Evolutionary conservation across 2,797 vertebrate species (phyloP).

Genomic region (Etheostoma nigrum): DNA sequence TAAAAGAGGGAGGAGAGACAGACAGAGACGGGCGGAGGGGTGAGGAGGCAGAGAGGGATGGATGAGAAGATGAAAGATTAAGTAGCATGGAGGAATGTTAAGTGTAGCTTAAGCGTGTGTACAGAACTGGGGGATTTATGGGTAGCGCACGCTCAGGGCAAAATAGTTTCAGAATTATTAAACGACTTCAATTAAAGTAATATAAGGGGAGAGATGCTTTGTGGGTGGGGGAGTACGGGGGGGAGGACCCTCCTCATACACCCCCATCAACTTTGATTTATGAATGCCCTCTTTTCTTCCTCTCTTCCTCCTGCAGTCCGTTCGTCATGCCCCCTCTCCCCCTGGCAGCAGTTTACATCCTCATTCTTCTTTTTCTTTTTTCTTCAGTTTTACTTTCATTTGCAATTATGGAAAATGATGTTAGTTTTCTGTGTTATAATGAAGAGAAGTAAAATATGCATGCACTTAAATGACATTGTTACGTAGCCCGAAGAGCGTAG

Average conservation of each 20-base stretch:
- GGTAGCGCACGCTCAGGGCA: constrained; percentile 78
- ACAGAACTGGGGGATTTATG: constrained; percentile 82
- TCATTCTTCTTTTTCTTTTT: constrained; percentile 1
- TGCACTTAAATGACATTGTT: constrained; percentile 43
- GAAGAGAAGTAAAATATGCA: constrained; percentile 19
- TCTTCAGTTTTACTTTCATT: constrained; percentile 44
- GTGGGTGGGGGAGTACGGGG: constrained; percentile 18
- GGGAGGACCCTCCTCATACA: constrained; percentile 17
- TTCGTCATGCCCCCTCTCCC: constrained; percentile 32
- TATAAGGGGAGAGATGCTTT: constrained; percentile 73
- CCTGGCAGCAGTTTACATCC: constrained; percentile 27
- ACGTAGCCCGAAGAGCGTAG: neutral
- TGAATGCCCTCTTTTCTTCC: constrained; percentile 57
- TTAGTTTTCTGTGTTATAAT: constrained; percentile 25
- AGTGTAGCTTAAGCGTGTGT: constrained; percentile 82
- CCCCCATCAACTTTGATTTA: constrained; percentile 72
- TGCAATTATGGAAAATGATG: neutral
- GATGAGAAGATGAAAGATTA: constrained; percentile 81
- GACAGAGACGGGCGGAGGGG: constrained; percentile 49
- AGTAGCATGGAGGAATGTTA: constrained; percentile 84
- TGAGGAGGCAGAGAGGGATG: constrained; percentile 37
- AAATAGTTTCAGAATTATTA: constrained; percentile 87
- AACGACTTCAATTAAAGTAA: constrained; percentile 86
- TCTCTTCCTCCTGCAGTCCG: constrained; percentile 32
- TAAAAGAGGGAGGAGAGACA: constrained; percentile 50